phyloP scores from a whole-genome alignment of 2,113 vertebrate species.

The Phycodurus eques region DNA sequence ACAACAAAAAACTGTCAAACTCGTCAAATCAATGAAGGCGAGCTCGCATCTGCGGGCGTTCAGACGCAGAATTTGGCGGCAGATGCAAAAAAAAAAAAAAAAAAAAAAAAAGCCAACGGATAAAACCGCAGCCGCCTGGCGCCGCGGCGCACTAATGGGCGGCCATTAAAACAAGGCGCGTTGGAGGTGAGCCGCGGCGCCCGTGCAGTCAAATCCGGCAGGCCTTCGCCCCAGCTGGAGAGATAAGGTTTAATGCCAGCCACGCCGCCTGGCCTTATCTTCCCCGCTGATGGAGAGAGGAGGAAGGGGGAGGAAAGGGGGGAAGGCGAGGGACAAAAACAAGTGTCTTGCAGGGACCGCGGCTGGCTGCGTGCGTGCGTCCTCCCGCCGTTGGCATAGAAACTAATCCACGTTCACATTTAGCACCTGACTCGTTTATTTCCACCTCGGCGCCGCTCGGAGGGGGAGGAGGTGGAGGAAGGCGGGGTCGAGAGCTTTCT shows the following conservation, averaged over 20 bases:
- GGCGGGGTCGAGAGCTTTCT: constrained; percentile 48
- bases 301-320: constrained; percentile 26
- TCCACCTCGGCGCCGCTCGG: constrained; percentile 28
- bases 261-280: constrained; percentile 63
- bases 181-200: constrained; percentile 59
- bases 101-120: constrained; percentile 14
- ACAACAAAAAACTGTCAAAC: constrained; percentile 14
- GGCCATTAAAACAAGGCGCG: constrained; percentile 65
- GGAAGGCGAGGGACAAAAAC: constrained; percentile 64
- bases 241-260: constrained; percentile 73
- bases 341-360: constrained; percentile 71
- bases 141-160: constrained; percentile 56
- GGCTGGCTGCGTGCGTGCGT: constrained; percentile 66
- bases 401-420: constrained; percentile 78
- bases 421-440: constrained; percentile 71
- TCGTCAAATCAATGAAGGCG: constrained; percentile 37
- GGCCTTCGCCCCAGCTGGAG: constrained; percentile 68
- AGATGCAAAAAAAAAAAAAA: constrained; percentile 1
- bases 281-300: constrained; percentile 62
- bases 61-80: constrained; percentile 10
- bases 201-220: constrained; percentile 62
- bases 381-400: constrained; percentile 76
- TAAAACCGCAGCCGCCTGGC: constrained; percentile 19
- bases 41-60: constrained; percentile 25
- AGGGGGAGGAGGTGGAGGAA: constrained; percentile 53